Evolutionary conservation across 1,140 invertebrate genomes (phyloP).

Genomic region (Acyrthosiphon pisum): DNA sequence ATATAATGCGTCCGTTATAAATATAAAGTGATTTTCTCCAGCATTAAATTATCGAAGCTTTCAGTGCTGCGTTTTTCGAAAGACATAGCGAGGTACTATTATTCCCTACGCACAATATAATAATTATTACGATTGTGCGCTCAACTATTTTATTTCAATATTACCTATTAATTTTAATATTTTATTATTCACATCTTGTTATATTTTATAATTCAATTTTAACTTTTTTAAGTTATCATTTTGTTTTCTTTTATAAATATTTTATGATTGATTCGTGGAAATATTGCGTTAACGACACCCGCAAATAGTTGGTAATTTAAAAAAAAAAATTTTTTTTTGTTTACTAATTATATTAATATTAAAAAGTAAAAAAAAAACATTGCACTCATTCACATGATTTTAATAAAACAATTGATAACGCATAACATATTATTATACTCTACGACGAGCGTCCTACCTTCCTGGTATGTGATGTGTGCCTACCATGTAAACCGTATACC

Average conservation of each 20-base stretch:
- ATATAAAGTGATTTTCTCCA: neutral
- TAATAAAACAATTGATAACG: neutral
- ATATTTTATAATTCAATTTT: too few relatives aligned
- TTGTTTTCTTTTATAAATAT: neutral
- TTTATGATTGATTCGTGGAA: neutral
- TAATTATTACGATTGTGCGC: neutral
- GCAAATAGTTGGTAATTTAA: neutral
- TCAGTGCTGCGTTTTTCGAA: neutral
- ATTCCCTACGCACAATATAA: neutral
- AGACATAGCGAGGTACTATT: too few relatives aligned
- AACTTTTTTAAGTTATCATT: neutral
- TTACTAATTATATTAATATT: neutral
- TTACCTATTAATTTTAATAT: too few relatives aligned
- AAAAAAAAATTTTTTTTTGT: too few relatives aligned
- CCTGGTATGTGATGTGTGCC: neutral
- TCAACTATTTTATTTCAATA: too few relatives aligned
- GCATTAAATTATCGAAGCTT: neutral
- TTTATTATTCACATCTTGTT: too few relatives aligned
- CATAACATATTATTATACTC: neutral
- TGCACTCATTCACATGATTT: neutral
- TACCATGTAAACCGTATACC: too few relatives aligned
- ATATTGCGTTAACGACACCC: neutral
- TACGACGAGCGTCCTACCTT: neutral
- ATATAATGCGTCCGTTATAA: neutral
- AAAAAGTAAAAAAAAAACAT: neutral